A percentile compares a stretch with the other conserved stretches of the same genome.
phyloP scores from a whole-genome alignment of 2,888 invertebrate species.

The Drosophila monieri region DNA sequence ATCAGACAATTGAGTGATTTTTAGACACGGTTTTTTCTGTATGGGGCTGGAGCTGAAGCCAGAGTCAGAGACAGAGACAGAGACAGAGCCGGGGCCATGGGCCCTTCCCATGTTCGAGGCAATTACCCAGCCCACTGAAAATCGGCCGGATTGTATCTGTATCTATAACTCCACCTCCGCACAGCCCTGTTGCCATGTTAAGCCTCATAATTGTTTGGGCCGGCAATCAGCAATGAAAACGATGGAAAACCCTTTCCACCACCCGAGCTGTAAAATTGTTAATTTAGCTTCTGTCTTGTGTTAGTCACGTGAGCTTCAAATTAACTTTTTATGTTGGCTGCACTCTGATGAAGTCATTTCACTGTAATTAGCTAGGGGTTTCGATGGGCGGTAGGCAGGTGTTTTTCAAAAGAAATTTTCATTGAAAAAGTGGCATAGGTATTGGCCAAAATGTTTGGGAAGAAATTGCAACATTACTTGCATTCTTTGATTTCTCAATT shows the following conservation, averaged over 20 bases:
- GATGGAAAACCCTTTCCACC: constrained; percentile 36
- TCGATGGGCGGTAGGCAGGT: constrained; percentile 1
- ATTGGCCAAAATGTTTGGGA: not conserved
- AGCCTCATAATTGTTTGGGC: constrained; percentile 69
- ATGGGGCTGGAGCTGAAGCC: not conserved
- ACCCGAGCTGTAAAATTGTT: constrained; percentile 73
- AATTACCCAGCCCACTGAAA: constrained; percentile 47
- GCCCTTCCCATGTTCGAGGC: constrained; percentile 41
- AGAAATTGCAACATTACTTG: not conserved
- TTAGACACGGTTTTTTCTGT: constrained; percentile 8
- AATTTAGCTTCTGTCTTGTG: constrained; percentile 70
- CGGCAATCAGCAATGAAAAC: constrained; percentile 19
- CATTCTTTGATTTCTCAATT: not conserved
- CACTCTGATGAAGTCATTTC: constrained; percentile 40
- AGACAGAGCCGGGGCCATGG: constrained; percentile 11
- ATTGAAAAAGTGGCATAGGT: constrained; percentile 11
- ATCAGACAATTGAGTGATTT: constrained; percentile 61
- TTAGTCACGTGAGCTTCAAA: constrained; percentile 69
- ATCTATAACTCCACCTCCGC: constrained; percentile 22
- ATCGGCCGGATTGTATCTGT: constrained; percentile 19
- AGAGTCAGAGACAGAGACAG: too few species aligned
- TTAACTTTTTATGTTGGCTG: constrained; percentile 51
- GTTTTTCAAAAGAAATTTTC: constrained; percentile 14
- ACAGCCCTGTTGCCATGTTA: constrained; percentile 61
- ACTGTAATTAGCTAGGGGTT: constrained; percentile 18